Evolutionary conservation across 2,888 invertebrate species (phyloP), one percentile per base, ranked within the genome.

Genomic region (Plemyria rubiginata): DNA sequence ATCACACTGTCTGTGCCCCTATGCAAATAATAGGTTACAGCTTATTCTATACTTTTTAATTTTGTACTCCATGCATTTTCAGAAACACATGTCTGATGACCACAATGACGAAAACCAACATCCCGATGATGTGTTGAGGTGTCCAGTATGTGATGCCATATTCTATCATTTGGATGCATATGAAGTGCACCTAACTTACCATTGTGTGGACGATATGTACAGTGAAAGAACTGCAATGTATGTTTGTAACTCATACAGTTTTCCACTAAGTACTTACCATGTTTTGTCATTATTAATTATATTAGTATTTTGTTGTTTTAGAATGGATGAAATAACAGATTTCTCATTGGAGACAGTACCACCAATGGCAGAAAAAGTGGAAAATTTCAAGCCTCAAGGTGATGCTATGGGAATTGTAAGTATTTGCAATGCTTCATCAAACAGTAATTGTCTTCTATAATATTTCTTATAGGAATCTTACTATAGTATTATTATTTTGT

Each of bases 131-230:
- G 83, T 95, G 50, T 87, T 95, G 45, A 92, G 94, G 60, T 95
- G 95, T 75, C 94, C 94, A 3, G 87, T 94, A 15, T 95, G 95
- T 77, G 94, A 95, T 66, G 95, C 95, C 11, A 84, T 95, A 49
- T 95, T 95, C 79, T 95, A 94, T 72, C 94, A 94, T 74, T 89
- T 94, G 73, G 94, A 93, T 80, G 95, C 95, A 0, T 95, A 95
- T 75, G 94, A 94, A 68, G 86, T 93, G 52, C 95, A 95, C 76
- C 93, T 94, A 29, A 93, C 92, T 57, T 94, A 94, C 78, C 95
- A 95, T 76, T 90, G 93, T 13, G 88, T 90, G 1, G 93, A 94
- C 62, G 95, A 95, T 81, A 79, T 94, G 50, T 95, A 95, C 74
- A 94, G 93, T 60, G 93, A 94, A 62, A 93, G 92, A 60, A 95